phyloP scores from a whole-genome alignment of 1,140 invertebrate species.

The Macrobrachium rosenbergii region DNA sequence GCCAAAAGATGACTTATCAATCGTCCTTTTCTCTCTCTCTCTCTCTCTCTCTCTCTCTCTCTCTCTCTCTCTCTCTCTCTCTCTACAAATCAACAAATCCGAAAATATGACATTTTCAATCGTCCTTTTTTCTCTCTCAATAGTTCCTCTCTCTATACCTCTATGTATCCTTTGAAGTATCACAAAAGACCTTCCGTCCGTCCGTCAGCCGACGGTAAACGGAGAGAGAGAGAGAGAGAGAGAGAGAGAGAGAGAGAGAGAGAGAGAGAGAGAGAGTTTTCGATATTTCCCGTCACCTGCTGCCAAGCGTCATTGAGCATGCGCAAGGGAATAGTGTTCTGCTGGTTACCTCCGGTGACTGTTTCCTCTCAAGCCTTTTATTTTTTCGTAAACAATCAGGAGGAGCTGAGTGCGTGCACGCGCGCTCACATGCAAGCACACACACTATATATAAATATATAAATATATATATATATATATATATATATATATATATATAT shows the following conservation, averaged over 20 bases:
- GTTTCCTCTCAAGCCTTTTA: too few species aligned
- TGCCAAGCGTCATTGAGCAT: too few species aligned
- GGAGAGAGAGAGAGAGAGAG: neutral
- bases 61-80: neutral
- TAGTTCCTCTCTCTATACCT: too few species aligned
- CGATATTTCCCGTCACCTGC: too few species aligned
- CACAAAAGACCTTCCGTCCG: neutral
- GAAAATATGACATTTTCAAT: too few species aligned
- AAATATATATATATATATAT: slow-evolving; percentile 7
- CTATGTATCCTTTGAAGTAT: neutral
- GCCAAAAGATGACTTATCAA: too few species aligned
- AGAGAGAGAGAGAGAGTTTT: neutral
- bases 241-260: neutral
- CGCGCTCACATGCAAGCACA: neutral
- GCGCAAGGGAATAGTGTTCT: too few species aligned
- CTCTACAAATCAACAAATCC: too few species aligned
- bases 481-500: neutral
- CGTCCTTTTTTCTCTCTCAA: neutral
- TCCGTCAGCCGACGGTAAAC: neutral
- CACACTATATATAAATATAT: neutral
- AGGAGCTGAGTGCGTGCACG: neutral
- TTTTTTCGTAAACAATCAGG: too few species aligned
- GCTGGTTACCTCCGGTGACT: too few species aligned
- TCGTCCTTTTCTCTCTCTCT: neutral
- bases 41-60: slow-evolving; percentile 1